Conservation (phyloP, 2,797 vertebrate genomes). For the Acanthurus tractus region DNA sequence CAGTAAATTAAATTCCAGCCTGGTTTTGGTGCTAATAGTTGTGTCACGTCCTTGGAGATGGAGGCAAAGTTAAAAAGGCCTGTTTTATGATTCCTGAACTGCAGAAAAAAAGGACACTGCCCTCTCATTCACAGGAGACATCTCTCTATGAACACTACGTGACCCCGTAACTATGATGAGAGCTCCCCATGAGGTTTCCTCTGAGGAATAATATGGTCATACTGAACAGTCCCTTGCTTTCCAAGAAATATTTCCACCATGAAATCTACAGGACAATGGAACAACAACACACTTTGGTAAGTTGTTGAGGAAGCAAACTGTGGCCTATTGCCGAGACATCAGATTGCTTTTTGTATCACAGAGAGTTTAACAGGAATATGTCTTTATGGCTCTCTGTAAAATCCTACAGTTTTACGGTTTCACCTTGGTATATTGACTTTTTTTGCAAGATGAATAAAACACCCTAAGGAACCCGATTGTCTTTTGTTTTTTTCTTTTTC, state of each 20-base stretch:
- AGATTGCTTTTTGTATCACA: constrained; percentile 58
- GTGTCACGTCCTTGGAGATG: constrained; percentile 23
- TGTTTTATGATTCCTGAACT: constrained; percentile 29
- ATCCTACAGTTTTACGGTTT: constrained; percentile 46
- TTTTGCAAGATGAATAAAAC: constrained; percentile 35
- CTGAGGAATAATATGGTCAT: constrained; percentile 57
- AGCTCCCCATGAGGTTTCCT: constrained; percentile 47
- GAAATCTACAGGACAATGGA: constrained; percentile 65
- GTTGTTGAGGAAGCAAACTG: constrained; percentile 51
- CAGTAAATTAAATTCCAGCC: constrained; percentile 30
- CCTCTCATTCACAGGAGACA: constrained; percentile 32
- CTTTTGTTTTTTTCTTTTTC: constrained; percentile 26
- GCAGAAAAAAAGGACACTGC: constrained; percentile 9
- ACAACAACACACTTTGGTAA: constrained; percentile 42
- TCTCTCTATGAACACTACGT: constrained; percentile 57
- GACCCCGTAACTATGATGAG: constrained; percentile 64
- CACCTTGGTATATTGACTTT: constrained; percentile 42
- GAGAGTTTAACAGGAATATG: constrained; percentile 52
- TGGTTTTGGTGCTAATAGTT: neutral
- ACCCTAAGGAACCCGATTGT: constrained; percentile 37
- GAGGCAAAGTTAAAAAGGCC: constrained; percentile 15
- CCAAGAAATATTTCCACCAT: constrained; percentile 59
- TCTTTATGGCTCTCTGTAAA: constrained; percentile 50
- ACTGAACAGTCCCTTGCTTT: constrained; percentile 60
- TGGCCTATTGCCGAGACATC: constrained; percentile 48